These are phyloP conservation scores for Butorides virescens DNA, from an alignment of 2,113 vertebrate genomes.

Conservation along the genomic window DNA sequence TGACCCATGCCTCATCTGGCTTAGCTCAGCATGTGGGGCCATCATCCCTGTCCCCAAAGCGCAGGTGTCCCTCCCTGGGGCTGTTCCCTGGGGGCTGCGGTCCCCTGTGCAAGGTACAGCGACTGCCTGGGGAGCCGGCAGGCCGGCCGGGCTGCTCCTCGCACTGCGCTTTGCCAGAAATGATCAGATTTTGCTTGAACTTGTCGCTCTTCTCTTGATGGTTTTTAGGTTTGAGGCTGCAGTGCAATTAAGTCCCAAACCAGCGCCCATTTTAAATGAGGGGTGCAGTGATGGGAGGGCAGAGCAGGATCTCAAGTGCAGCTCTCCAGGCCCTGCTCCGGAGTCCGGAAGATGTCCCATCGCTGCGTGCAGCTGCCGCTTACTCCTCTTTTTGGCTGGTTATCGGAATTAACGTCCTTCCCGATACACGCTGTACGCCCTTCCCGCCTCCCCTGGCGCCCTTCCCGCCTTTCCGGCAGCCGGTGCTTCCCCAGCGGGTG, in stretches of 20 bases:
- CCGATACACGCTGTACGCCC: neutral
- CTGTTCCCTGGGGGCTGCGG: neutral
- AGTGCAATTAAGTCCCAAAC: neutral
- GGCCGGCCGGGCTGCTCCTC: neutral
- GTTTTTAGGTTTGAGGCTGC: neutral
- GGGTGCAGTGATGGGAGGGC: neutral
- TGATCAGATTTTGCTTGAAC: neutral
- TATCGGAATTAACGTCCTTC: neutral
- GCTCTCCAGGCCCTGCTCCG: neutral
- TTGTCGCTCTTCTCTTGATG: too few relatives aligned
- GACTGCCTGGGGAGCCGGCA: neutral
- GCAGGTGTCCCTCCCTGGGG: neutral
- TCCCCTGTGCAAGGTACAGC: neutral
- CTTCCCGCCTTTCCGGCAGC: neutral
- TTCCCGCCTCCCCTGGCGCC: neutral
- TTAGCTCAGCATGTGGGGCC: neutral
- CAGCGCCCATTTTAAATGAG: neutral
- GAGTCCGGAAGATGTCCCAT: fast-evolving
- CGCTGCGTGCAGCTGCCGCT: neutral
- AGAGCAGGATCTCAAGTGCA: too few relatives aligned
- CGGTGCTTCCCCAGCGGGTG: neutral
- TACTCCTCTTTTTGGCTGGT: neutral
- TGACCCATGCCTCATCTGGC: too few relatives aligned
- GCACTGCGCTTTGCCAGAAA: neutral
- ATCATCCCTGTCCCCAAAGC: neutral